A percentile compares a stretch with the other conserved stretches of the same genome.
Evolutionary conservation across 2,888 invertebrate genomes (phyloP).

Genomic region (Lissonota sp.): DNA sequence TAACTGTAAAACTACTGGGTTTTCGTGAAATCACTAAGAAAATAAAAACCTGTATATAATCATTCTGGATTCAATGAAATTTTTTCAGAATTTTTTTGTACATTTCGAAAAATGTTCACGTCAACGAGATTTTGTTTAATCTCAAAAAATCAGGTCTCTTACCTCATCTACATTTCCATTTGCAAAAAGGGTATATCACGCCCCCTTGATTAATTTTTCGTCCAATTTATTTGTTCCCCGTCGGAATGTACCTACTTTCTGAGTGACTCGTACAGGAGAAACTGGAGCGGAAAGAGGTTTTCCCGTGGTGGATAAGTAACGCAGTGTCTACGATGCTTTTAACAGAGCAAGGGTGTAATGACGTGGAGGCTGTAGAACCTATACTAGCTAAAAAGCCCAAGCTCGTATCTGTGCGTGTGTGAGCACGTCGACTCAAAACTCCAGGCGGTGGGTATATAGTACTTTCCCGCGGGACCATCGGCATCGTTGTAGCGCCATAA

Average conservation of each 20-base stretch:
- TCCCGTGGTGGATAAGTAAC: slow-evolving; percentile 46
- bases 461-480: slow-evolving; percentile 75
- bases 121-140: too few species aligned
- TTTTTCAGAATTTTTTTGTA: too few species aligned
- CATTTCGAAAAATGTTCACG: too few species aligned
- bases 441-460: slow-evolving; percentile 35
- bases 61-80: too few species aligned
- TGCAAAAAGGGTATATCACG: too few species aligned
- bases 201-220: slow-evolving; percentile 51
- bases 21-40: too few species aligned
- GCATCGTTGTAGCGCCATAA: slow-evolving; percentile 73
- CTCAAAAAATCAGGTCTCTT: too few species aligned
- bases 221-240: slow-evolving; percentile 46
- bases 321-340: slow-evolving; percentile 62
- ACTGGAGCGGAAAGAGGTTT: slow-evolving; percentile 4
- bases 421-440: background rate
- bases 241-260: slow-evolving; percentile 18
- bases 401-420: background rate
- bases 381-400: background rate
- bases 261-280: background rate
- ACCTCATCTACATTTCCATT: too few species aligned
- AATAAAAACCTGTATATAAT: too few species aligned
- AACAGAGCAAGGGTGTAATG: slow-evolving; percentile 59
- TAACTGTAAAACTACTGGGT: too few species aligned
- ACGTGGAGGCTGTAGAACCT: slow-evolving; percentile 13